Base-by-base conservation (phyloP, 2,888 invertebrate species). In the Mesodorylaimus sp. region DNA sequence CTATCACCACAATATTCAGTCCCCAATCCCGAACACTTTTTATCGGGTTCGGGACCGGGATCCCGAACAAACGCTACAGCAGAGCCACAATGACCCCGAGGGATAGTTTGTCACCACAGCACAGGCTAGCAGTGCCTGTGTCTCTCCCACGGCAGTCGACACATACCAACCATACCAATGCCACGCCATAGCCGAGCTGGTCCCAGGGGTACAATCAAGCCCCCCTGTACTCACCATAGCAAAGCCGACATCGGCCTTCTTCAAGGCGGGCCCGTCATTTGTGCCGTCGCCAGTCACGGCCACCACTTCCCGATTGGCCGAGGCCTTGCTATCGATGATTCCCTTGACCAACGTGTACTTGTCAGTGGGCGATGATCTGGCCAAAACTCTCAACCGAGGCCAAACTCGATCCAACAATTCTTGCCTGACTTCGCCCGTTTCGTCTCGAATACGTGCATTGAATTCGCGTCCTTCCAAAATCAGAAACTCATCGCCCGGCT, bases 381-480 rank as follows among this genome's bases (percentile, higher is more conserved):
- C 73, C 55, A 73, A 56, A 32, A 73, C 73, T 24, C 71, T 60
- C 47, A 73, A 61, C 42, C 66, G 57, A 1, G 73, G 72, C 73
- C 73, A 73, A 13, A 73, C 59, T 42, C 60, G 54, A 50, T 65
- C 64, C 25, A 64, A 53, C 46, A 61, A 60, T 7, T 55, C 57
- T 50, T 66, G 66, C 5, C 55, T 54, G 3, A 65, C 60, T 47
- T 60, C 56, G 21, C 60, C 61, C 39, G 55, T 55, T 38, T 55
- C 58, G 50, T 65, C 61, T 7, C 60, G 56, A 39, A 65, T 45
- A 62, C 88, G 76, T 61, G 76, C 76, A 72, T 97, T 97, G 73
- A 97, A 97, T 70, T 97, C 95, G 70, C 89, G 89, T 58, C 95
- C 95, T 69, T 97, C 97, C 38, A 97, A 73, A 53, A 95, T 87